Conservation (phyloP, 1,140 invertebrate species). For the Trichogramma pretiosum region DNA sequence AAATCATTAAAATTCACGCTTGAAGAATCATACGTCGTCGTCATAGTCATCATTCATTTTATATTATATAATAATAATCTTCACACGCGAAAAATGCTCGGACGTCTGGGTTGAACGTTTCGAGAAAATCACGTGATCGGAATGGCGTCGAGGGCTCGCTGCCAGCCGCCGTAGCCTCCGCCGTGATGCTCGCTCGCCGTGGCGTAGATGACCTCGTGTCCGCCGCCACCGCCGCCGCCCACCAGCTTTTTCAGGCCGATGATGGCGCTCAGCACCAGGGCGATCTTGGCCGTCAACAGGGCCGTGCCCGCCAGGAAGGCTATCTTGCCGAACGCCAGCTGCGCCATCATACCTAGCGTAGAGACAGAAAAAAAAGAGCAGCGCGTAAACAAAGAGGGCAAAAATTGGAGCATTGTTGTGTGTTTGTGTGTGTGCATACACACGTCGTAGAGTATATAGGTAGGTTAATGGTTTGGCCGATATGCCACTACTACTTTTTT, state of each 20-base stretch:
- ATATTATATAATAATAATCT: no score
- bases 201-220: constrained; percentile 52
- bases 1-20: no score
- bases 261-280: constrained; percentile 55
- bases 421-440: no score
- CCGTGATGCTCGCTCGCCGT: constrained; percentile 41
- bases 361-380: not conserved
- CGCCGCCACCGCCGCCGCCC: constrained; percentile 45
- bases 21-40: no score
- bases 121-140: constrained; percentile 32
- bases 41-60: no score
- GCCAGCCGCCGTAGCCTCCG: constrained; percentile 45
- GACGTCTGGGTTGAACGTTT: no score
- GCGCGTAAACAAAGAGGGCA: no score
- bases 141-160: constrained; percentile 42
- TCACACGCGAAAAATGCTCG: no score
- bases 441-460: no score
- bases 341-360: constrained; percentile 53
- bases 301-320: constrained; percentile 59
- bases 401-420: no score
- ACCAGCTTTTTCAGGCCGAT: constrained; percentile 55
- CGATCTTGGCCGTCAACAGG: constrained; percentile 58
- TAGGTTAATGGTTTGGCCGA: no score
- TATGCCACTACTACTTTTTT: not conserved
- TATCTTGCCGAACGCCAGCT: constrained; percentile 59